Base-by-base conservation (phyloP, 1,140 invertebrate species). In the Bombus picipes region DNA sequence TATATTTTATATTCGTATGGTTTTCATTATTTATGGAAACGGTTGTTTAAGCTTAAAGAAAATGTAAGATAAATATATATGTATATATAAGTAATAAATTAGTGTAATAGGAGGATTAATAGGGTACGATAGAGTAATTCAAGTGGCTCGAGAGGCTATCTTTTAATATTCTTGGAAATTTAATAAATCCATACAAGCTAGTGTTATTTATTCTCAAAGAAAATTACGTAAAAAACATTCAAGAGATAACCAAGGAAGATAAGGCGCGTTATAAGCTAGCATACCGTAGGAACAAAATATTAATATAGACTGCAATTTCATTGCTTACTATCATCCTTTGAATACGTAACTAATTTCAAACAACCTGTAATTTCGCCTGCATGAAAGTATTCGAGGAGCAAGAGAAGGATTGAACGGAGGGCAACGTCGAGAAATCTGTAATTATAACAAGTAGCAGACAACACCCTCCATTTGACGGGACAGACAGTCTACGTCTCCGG, bases 111-210 rank as follows among this genome's bases (percentile, higher is more conserved):
- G 28, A n/a, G 59, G 28, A 62, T 62, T 62, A 62, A 62, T 13
- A 62, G 12, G 59, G 3, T 3, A n/a, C 28, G 28, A 62, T 62
- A 62, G 59, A 62, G 59, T 62, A 13, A 62, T 62, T 62, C 12
- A 5, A 66, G 1, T 66, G 65, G 65, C 65, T 28, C 3, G 59
- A 13, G 32, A 18, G 34, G 65, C 4, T 62, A 62, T 13, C 28
- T n/a, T 34, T 66, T 66, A 66, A 66, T 66, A 66, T 66, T 66
- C 32, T 66, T 32, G 65, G 15, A 66, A 66, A 66, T 66, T 66
- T 66, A 66, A 66, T 66, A 18, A 32, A 15, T 66, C 15, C 15
- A 3, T 18, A 18, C 65, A 18, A 66, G 15, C 32, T 34, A 13
- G 13, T 8, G 15, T 66, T 66, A 32, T 32, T 66, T 32, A n/a